Percentiles rank a stretch among this genome's conserved stretches.
phyloP scores from a whole-genome alignment of 2,113 vertebrate genomes.

The Menidia beryllina region DNA sequence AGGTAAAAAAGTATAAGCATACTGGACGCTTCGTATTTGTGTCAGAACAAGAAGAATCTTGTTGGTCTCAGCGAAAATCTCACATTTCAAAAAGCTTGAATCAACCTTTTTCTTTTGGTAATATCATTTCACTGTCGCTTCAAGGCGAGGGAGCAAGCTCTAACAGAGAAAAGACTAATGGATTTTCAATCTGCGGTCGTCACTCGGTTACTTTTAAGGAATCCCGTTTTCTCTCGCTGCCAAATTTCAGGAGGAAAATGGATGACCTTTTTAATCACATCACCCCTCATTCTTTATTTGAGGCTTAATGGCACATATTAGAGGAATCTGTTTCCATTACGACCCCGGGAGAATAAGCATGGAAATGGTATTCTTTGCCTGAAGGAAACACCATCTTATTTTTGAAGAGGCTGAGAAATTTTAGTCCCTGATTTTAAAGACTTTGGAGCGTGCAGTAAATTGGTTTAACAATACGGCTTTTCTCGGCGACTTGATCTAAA shows the following conservation, averaged over 20 bases:
- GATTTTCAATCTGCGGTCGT: conserved; percentile 59
- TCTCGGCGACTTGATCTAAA: no score
- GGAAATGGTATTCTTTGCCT: neutral
- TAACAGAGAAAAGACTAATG: conserved; percentile 18
- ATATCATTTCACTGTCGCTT: neutral
- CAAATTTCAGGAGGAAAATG: conserved; percentile 58
- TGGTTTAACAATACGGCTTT: no score
- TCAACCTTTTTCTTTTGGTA: neutral
- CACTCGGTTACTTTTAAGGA: conserved; percentile 62
- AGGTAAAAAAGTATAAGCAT: neutral
- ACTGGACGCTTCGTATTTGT: neutral
- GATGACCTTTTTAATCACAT: conserved; percentile 68
- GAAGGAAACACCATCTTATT: no score
- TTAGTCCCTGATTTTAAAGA: conserved; percentile 2
- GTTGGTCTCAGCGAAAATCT: neutral
- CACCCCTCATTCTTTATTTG: conserved; percentile 44
- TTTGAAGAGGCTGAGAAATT: neutral
- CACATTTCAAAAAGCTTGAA: neutral
- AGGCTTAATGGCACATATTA: conserved; percentile 60
- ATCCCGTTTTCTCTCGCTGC: conserved; percentile 42
- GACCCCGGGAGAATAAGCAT: conserved; percentile 52
- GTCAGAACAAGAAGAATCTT: no score
- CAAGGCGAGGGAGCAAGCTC: conserved; percentile 20
- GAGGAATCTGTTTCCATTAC: conserved; percentile 77
- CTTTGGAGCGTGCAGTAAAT: no score